These are phyloP conservation scores for Carcharodon carcharias DNA, from an alignment of 2,797 vertebrate genomes.

Conservation along the genomic window DNA sequence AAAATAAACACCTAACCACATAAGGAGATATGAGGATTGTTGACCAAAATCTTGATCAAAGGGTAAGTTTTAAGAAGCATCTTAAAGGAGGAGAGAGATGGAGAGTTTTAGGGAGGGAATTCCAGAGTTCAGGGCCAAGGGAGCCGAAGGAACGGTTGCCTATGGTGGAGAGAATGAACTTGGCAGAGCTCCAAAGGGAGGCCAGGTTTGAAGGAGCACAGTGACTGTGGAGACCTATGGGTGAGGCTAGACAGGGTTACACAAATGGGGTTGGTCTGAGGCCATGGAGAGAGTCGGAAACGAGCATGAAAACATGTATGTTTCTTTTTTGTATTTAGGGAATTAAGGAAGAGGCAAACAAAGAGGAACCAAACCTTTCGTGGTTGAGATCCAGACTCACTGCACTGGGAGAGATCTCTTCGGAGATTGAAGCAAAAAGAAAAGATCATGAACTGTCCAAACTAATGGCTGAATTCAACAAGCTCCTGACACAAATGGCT, in stretches of 20 bases:
- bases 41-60: not conserved
- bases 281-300: not conserved
- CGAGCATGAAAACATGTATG: not conserved
- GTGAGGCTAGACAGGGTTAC: not conserved
- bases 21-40: not conserved
- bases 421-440: conserved; percentile 69
- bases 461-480: conserved; percentile 68
- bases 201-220: not conserved
- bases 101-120: not conserved
- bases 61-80: not conserved
- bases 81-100: not conserved
- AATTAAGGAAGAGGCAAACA: conserved; percentile 60
- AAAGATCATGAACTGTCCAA: conserved; percentile 68
- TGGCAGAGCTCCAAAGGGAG: too few species aligned
- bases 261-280: too few species aligned
- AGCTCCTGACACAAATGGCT: conserved; percentile 61
- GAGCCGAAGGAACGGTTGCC: not conserved
- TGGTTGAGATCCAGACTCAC: conserved; percentile 77
- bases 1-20: not conserved
- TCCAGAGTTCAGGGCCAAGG: not conserved
- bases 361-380: conserved; percentile 64
- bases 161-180: not conserved
- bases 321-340: conserved; percentile 53
- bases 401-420: conserved; percentile 65
- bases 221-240: too few species aligned